Evolutionary conservation across 2,888 invertebrate genomes (phyloP), one percentile per base, ranked within the genome.

Genomic region (Zeuzera pyrina): DNA sequence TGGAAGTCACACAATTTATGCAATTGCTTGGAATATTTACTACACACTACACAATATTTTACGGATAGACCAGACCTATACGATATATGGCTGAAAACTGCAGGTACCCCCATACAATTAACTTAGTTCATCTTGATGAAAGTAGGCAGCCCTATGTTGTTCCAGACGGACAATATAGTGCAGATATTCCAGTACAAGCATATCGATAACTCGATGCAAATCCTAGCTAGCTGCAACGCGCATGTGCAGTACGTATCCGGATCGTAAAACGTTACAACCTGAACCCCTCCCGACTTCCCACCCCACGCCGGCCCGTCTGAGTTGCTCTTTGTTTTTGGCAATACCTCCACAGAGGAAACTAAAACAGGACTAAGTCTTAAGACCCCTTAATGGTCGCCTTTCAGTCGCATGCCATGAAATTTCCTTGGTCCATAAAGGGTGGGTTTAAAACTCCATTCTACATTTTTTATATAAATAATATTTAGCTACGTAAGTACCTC

Each of bases 261-360:
- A 66, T 78, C 81, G 76, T 83, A 81, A 81, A 83, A 78, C 65
- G 76, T 74, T 66, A 77, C 73, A 68, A 57, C 71, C 64, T 29
- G 49, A 50, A 43, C 57, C 53, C 42, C 39, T 44, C 41, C 33
- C 32, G 34, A 34, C 42, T 36, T 35, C 48, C 47, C 48, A 52
- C 41, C 52, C 44, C 52, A 51, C 52, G 52, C 38, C 38, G 36
- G 41, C 52, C 67, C 53, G 72, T 74, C 76, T 77, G 64, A 63
- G 54, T 52, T 53, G 59, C 71, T 73, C 74, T 77, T 83, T 81
- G 79, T 81, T 81, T 77, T 77, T 67, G 76, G 70, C 60, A 68
- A 67, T 60, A 56, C 54, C 58, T 44, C 32, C 55, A n/a, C 48
- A 35, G 65, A 66, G 68, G 68, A 60, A 71, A 70, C 67, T 69